phyloP scores from a whole-genome alignment of 2,113 vertebrate genomes.

The Dermatemys mawii region DNA sequence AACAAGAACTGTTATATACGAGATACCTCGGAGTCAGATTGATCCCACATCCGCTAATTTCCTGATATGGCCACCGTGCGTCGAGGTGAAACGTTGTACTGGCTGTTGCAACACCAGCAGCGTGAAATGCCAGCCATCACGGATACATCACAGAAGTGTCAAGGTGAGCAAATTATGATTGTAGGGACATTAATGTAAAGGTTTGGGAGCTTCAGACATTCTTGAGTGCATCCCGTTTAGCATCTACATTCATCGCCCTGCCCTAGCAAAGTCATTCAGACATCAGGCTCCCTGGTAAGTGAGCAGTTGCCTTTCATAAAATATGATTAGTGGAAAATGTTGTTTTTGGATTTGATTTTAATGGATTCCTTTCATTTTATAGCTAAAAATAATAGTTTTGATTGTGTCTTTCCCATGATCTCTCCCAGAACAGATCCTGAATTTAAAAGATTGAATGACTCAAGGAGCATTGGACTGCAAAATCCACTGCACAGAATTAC shows the following conservation, averaged over 20 bases:
- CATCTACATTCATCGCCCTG: fast-evolving
- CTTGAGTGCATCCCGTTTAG: not conserved
- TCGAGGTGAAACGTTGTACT: constrained; percentile 97
- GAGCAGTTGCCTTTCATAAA: not conserved
- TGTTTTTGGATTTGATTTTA: constrained; percentile 13
- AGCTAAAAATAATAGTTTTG: not conserved
- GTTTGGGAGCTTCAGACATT: fast-evolving
- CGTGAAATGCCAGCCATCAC: constrained; percentile 91
- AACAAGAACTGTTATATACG: constrained; percentile 97
- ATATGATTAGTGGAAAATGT: not conserved
- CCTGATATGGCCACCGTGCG: constrained; percentile 97
- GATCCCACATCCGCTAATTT: constrained; percentile 98
- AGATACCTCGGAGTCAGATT: constrained; percentile 98
- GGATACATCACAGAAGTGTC: constrained; percentile 93
- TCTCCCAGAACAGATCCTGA: constrained; percentile 22
- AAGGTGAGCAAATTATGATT: constrained; percentile 82
- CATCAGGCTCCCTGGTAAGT: fast-evolving
- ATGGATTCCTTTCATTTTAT: constrained; percentile 43
- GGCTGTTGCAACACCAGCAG: constrained; percentile 98
- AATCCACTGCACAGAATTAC: constrained; percentile 53
- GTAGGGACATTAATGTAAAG: not conserved
- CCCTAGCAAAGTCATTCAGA: fast-evolving
- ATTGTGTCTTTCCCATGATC: constrained; percentile 63
- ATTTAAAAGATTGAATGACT: constrained; percentile 66
- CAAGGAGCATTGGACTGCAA: constrained; percentile 62